Evolutionary conservation across 2,888 invertebrate genomes (phyloP), one percentile per base, ranked within the genome.

Genomic region (Hipparchia semele): DNA sequence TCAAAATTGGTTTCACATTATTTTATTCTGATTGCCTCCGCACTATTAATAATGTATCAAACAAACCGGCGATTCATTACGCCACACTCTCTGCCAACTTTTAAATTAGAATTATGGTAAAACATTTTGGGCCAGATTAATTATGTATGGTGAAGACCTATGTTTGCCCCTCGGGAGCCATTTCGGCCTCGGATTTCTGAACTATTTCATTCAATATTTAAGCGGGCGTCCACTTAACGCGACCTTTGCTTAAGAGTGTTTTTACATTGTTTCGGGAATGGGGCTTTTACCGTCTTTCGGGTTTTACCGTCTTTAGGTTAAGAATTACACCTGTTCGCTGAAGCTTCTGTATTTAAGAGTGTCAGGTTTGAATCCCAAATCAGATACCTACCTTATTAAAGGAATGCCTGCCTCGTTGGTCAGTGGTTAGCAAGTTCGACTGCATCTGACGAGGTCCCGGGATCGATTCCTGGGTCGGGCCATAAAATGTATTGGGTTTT

Each of bases 151-250:
- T 75, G 76, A 77, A 77, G 75, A 77, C 78, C 77, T 68, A 81
- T 77, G 75, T 69, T 72, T 75, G 79, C 78, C 81, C 79, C 74
- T 73, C n/a, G 72, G 67, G 79, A 76, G 78, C 71, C 72, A 74
- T 70, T 77, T 73, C 68, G 66, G 76, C 78, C 75, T 62, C 69
- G 77, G 78, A 80, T 80, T 80, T 76, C 75, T 74, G 76, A 79
- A 74, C 79, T 79, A 79, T 79, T 80, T 78, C 79, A 81, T 82
- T 79, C 76, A 82, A 82, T 81, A 82, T 82, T 82, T 79, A 80
- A 76, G 71, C 73, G 69, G 70, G 67, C 70, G 69, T 74, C 72
- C 69, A 69, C 70, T 74, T 73, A 75, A 72, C 72, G 51, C 68
- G 73, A 71, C 69, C 75, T 74, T 69, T 77, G 73, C 73, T 75